Conservation (phyloP, 2,797 vertebrate species). For the Salmo trutta region DNA sequence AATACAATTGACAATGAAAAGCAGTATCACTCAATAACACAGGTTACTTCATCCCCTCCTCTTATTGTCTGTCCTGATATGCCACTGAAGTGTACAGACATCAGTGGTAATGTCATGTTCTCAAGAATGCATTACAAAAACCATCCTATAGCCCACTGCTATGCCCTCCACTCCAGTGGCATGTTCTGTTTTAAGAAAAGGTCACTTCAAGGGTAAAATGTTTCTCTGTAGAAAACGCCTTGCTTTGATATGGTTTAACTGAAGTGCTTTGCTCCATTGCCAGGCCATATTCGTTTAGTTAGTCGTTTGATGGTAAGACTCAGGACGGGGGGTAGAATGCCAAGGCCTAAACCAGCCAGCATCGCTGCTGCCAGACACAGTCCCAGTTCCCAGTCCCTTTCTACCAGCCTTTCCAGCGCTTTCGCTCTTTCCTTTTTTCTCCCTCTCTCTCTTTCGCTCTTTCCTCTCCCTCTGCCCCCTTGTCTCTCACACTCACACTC, state of each 20-base stretch:
- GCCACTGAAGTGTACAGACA: not conserved
- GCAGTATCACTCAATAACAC: not conserved
- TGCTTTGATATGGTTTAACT: conserved; percentile 74
- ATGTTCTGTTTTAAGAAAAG: conserved; percentile 27
- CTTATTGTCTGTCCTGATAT: not conserved
- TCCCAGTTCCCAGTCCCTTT: not conserved
- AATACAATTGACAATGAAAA: not conserved
- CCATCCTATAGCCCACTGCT: not conserved
- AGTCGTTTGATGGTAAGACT: conserved; percentile 54
- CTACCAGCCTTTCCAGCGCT: no score
- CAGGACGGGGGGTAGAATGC: conserved; percentile 14
- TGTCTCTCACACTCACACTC: not conserved
- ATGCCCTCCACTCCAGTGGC: conserved; percentile 7
- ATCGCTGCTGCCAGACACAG: no score
- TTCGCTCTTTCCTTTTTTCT: conserved; percentile 40
- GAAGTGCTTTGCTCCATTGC: conserved; percentile 63
- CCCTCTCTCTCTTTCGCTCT: conserved; percentile 38
- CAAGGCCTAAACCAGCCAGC: no score
- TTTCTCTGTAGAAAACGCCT: conserved; percentile 41
- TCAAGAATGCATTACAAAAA: not conserved
- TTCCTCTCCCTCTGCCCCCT: not conserved
- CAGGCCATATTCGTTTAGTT: conserved; percentile 58
- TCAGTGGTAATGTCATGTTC: not conserved
- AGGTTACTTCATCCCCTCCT: not conserved
- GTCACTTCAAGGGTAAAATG: conserved; percentile 35